Evolutionary conservation across 2,797 vertebrate genomes (phyloP).

Genomic region (Tiaroga cobitis): DNA sequence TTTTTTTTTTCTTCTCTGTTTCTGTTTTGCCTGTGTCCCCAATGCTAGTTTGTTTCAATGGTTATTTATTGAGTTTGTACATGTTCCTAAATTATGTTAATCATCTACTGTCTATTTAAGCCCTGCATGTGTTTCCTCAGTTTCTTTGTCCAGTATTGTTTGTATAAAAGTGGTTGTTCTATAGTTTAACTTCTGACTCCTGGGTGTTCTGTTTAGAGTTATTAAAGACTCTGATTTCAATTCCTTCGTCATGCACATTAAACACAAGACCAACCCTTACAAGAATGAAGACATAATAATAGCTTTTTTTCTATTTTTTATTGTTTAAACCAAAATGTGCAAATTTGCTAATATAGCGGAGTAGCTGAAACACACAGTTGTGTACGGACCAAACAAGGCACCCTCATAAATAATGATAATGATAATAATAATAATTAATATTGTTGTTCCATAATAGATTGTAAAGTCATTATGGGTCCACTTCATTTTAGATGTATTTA

Average conservation of each 20-base stretch:
- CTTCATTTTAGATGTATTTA: no score
- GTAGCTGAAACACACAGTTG: no score
- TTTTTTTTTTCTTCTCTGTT: no score
- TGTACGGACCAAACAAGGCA: no score
- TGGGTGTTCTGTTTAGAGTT: neutral
- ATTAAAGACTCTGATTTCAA: neutral
- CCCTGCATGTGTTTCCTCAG: neutral
- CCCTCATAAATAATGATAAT: no score
- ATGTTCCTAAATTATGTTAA: neutral
- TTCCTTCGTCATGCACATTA: accelerated
- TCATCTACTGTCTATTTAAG: neutral
- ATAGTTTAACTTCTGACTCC: neutral
- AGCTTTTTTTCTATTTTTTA: no score
- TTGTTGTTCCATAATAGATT: no score
- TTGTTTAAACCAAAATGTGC: no score
- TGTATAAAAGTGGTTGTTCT: neutral
- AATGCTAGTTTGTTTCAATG: neutral
- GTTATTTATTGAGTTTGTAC: neutral
- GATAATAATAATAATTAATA: no score
- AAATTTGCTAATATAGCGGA: no score
- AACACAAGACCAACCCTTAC: neutral
- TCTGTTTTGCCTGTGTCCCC: neutral
- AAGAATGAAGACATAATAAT: no score
- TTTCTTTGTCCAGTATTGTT: neutral
- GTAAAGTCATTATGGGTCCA: no score